Base-by-base conservation (phyloP, 2,113 vertebrate genomes). In the Labrus mixtus region DNA sequence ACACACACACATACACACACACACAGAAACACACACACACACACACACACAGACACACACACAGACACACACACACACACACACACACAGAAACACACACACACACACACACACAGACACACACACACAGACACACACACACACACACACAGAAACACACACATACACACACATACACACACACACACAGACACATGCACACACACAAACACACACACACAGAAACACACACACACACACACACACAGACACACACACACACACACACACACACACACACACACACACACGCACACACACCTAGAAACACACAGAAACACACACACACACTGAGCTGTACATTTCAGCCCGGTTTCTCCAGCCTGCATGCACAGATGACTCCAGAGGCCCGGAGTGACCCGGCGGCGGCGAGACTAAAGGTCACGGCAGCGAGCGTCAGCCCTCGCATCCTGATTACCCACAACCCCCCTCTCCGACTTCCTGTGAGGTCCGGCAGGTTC, bases 361-460 rank as follows among this genome's bases (percentile, higher is more conserved):
- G 69, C 68, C 73, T 84, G 81, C 83, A 88, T 82, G 75, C 36
- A 0, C 79, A 83, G 93, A 91, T 95, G 95, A 96, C 93, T 95
- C 95, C 93, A 9, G 74, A 85, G 85, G 73, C 78, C 39, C 57
- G 64, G 63, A 43, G 43, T 87, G 85, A 87, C 86, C 86, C 58
- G 89, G 86, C 83, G 79, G 82, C 65, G 75, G 78, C 77, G 62
- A 73, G 88, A 86, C 93, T 91, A 87, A 96, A 97, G 96, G 96
- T 98, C 96, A 96, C 90, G 93, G 95, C 68, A 61, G 92, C 91
- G 79, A 95, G 94, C 91, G 94, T 91, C 94, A 90, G 92, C 94
- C 81, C 89, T 89, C 83, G 95, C 96, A 95, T 96, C 95, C 95
- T 95, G 95, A 96, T 97, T 96, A 95, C 95, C 95, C 95, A 71